phyloP scores from a whole-genome alignment of 2,113 vertebrate species.

The Suricata suricatta region DNA sequence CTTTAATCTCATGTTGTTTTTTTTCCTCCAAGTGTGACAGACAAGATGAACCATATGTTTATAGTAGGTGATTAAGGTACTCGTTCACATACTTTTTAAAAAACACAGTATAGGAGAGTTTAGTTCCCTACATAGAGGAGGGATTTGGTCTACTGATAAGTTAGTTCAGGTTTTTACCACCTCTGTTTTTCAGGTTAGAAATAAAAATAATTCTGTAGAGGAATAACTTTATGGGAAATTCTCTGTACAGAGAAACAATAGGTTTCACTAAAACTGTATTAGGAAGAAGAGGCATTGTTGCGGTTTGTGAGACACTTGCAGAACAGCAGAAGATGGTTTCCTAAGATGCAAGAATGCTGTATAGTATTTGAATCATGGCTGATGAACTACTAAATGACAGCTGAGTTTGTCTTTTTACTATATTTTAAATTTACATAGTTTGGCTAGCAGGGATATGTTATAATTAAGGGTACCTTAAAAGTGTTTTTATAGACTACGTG shows the following conservation, averaged over 20 bases:
- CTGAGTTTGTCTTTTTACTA: constrained; percentile 7
- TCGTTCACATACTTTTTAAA: background rate
- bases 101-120: background rate
- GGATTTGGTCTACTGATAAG: background rate
- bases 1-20: background rate
- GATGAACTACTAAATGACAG: background rate
- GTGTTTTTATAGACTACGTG: background rate
- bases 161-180: background rate
- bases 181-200: background rate
- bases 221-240: background rate
- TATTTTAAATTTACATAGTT: constrained; percentile 40
- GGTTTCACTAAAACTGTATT: background rate
- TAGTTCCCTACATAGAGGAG: background rate
- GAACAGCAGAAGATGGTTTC: background rate
- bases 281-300: background rate
- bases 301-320: background rate
- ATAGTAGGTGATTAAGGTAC: background rate
- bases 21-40: background rate
- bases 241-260: background rate
- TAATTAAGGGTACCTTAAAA: constrained; percentile 10
- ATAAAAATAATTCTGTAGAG: background rate
- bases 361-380: background rate
- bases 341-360: constrained; percentile 12
- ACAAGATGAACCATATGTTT: background rate
- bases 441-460: background rate